Conservation (phyloP, 1,140 invertebrate genomes). For the Apis laboriosa region DNA sequence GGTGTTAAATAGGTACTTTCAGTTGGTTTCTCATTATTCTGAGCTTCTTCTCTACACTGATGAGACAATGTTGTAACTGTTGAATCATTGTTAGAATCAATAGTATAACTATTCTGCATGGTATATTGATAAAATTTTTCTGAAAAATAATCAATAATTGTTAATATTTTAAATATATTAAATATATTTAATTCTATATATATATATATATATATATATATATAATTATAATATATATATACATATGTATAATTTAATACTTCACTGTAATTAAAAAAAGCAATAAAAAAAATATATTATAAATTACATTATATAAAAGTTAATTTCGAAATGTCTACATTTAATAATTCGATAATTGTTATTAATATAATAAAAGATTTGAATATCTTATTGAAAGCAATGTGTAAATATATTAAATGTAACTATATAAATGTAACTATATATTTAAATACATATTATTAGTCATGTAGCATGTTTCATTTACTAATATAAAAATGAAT, state of each 20-base stretch:
- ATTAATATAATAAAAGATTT: neutral
- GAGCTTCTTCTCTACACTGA: constrained; percentile 18
- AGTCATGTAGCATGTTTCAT: neutral
- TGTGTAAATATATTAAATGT: neutral
- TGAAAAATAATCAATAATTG: constrained; percentile 12
- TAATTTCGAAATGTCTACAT: neutral
- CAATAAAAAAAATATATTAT: neutral
- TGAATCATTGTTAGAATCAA: constrained; percentile 16
- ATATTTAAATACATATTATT: constrained; percentile 3
- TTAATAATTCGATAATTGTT: neutral
- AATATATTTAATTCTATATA: neutral
- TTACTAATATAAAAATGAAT: neutral
- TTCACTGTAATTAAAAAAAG: no score
- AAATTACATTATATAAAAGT: neutral
- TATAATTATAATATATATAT: neutral
- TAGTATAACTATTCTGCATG: constrained; percentile 43
- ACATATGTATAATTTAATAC: no score
- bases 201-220: neutral
- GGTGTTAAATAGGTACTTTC: constrained; percentile 68
- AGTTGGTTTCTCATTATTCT: constrained; percentile 31
- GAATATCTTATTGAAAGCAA: neutral
- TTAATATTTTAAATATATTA: neutral
- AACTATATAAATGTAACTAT: neutral
- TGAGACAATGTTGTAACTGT: constrained; percentile 32
- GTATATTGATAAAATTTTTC: constrained; percentile 29